Conservation (phyloP, 2,888 invertebrate genomes). For the Petrolisthes cinctipes region DNA sequence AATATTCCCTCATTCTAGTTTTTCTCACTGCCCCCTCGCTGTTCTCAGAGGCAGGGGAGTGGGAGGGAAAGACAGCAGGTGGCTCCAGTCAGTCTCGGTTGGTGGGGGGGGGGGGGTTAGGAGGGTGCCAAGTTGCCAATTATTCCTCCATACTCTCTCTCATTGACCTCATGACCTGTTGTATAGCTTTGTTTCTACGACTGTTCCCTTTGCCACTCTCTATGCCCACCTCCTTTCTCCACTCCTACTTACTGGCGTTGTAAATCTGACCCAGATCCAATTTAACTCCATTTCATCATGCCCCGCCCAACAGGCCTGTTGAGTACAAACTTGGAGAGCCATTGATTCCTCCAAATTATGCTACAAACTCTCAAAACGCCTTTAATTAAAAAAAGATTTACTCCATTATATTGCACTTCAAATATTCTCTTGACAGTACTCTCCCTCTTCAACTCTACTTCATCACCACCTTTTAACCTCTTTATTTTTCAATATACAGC, state of each 20-base stretch:
- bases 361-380: too few species aligned
- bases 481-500: not conserved
- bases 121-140: constrained; percentile 18
- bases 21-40: not conserved
- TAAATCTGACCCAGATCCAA: too few species aligned
- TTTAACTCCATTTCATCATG: too few species aligned
- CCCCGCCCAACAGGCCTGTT: too few species aligned
- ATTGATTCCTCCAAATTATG: too few species aligned
- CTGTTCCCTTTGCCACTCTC: not conserved
- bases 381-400: too few species aligned
- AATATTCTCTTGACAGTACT: not conserved
- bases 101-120: constrained; percentile 5
- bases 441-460: not conserved
- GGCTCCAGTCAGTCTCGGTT: constrained; percentile 44
- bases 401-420: too few species aligned
- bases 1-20: too few species aligned
- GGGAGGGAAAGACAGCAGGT: constrained; percentile 21
- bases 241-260: too few species aligned
- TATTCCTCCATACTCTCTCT: constrained; percentile 19
- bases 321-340: too few species aligned
- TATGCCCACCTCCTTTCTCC: not conserved
- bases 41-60: not conserved
- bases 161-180: not conserved
- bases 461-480: not conserved
- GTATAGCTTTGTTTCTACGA: not conserved